A percentile compares a stretch with the other conserved stretches of the same genome.
Conservation (phyloP, 2,113 vertebrate species). For the Pedionomus torquatus region DNA sequence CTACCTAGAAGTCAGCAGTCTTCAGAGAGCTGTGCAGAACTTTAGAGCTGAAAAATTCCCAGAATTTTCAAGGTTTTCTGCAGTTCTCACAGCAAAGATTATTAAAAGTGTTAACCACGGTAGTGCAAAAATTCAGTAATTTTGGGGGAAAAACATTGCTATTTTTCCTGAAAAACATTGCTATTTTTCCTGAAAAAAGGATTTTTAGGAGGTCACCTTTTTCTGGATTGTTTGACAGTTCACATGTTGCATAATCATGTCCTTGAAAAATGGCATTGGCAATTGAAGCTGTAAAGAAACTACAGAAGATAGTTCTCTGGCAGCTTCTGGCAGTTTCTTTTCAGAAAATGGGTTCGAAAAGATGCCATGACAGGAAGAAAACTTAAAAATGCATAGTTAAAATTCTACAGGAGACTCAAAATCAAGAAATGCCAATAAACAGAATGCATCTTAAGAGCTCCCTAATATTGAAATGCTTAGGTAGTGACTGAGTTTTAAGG, state of each 20-base stretch:
- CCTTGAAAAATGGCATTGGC: background rate
- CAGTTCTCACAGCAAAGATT: background rate
- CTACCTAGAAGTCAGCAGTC: background rate
- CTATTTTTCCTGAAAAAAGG: background rate
- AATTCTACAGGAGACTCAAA: background rate
- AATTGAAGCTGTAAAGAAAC: background rate
- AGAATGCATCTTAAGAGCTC: background rate
- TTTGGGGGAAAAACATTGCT: background rate
- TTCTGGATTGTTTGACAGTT: slow-evolving; percentile 34
- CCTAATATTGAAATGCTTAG: background rate
- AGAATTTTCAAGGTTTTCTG: background rate
- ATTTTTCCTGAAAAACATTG: background rate
- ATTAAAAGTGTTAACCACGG: background rate
- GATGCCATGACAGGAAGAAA: background rate
- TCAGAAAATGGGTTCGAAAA: background rate
- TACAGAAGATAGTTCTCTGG: background rate
- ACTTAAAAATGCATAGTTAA: background rate
- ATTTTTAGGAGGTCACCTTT: background rate
- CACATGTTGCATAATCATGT: background rate
- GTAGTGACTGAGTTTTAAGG: background rate
- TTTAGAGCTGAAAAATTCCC: background rate
- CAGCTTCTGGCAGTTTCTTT: background rate
- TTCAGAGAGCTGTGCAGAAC: background rate
- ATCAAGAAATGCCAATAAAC: background rate
- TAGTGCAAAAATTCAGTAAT: background rate